phyloP scores from a whole-genome alignment of 2,888 invertebrate species.

The Branchellion lobata region DNA sequence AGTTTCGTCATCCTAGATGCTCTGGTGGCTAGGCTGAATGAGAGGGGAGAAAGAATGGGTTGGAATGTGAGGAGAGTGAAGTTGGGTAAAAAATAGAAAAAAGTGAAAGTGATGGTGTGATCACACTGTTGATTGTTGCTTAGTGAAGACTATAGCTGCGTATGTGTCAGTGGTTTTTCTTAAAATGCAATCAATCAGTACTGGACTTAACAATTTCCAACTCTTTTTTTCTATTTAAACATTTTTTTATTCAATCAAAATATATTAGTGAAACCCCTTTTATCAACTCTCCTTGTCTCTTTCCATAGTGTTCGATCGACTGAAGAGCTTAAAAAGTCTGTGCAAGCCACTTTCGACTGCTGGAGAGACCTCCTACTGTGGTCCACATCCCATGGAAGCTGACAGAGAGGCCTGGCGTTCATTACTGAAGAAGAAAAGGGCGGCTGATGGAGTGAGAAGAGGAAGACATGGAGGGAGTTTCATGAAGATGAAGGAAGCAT shows the following conservation, averaged over 20 bases:
- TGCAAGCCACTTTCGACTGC: slow-evolving; percentile 46
- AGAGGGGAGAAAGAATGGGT: neutral
- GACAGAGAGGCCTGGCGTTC: too few species aligned
- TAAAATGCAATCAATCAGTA: too few species aligned
- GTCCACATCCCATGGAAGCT: slow-evolving; percentile 38
- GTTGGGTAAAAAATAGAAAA: neutral
- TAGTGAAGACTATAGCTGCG: too few species aligned
- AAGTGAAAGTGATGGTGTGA: too few species aligned
- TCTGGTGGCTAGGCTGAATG: neutral
- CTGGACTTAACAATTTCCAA: too few species aligned
- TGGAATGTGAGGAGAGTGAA: neutral
- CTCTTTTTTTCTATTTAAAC: too few species aligned
- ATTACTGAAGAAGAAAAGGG: too few species aligned
- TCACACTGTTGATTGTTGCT: too few species aligned
- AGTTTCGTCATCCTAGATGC: slow-evolving; percentile 49
- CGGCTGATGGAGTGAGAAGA: neutral
- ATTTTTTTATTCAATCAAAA: neutral
- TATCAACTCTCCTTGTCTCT: too few species aligned
- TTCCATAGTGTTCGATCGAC: slow-evolving; percentile 10
- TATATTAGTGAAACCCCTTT: neutral
- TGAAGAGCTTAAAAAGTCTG: slow-evolving; percentile 25
- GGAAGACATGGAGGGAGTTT: too few species aligned
- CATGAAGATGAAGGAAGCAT: too few species aligned
- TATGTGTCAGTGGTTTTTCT: too few species aligned
- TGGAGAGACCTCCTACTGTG: slow-evolving; percentile 45